phyloP scores from a whole-genome alignment of 1,140 invertebrate species.

The Anthonomus grandis region DNA sequence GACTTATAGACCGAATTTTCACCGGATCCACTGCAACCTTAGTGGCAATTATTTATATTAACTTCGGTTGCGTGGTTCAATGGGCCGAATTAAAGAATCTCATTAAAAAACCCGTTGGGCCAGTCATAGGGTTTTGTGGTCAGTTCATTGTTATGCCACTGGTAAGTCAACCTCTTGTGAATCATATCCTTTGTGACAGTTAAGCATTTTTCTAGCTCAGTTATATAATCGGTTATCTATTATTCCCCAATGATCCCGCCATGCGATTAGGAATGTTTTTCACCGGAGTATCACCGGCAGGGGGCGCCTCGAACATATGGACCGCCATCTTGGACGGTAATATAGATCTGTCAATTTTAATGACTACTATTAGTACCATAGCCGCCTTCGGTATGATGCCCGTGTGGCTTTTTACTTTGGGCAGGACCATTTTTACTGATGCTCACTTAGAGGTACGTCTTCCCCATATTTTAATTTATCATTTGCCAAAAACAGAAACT shows the following conservation, averaged over 20 bases:
- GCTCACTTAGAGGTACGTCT: conserved; percentile 52
- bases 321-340: conserved; percentile 84
- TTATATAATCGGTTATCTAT: conserved; percentile 66
- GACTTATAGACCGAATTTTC: conserved; percentile 73
- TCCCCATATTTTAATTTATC: too few relatives aligned
- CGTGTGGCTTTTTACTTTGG: conserved; percentile 92
- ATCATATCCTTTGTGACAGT: too few relatives aligned
- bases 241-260: conserved; percentile 68
- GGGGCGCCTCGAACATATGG: conserved; percentile 96
- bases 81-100: conserved; percentile 67
- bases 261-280: conserved; percentile 88
- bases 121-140: conserved; percentile 74
- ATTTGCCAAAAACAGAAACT: too few relatives aligned
- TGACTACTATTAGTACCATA: conserved; percentile 79
- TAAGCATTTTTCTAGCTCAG: conserved; percentile 59
- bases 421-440: conserved; percentile 64
- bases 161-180: too few relatives aligned
- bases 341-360: conserved; percentile 84
- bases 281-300: conserved; percentile 85
- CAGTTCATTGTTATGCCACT: conserved; percentile 90
- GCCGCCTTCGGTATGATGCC: conserved; percentile 72
- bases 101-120: conserved; percentile 73
- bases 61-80: conserved; percentile 91
- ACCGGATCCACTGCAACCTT: conserved; percentile 73
- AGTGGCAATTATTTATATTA: conserved; percentile 78